Base-by-base conservation (phyloP, 2,797 vertebrate genomes). In the Phaenicophaeus curvirostris region DNA sequence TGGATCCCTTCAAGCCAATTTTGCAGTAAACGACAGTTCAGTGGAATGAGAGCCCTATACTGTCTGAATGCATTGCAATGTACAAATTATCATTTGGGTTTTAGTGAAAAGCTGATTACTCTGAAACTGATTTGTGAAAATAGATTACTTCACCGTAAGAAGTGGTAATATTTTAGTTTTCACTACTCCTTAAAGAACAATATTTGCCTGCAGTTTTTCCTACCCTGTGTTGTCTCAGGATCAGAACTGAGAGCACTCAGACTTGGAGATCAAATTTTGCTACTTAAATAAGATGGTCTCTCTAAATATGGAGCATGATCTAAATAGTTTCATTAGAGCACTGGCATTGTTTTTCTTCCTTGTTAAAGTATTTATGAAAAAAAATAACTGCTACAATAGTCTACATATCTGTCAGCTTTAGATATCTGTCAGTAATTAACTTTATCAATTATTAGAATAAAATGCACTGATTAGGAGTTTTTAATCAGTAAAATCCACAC, bases 401-500 rank as follows among this genome's bases (percentile, higher is more conserved):
- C 83, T 66, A 85, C 35, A 62, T 61, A 83, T 42, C 65, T 62
- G 62, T 58, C 74, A 76, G 59, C 35, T 94, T 91, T 76, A 93
- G 31, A 55, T 68, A 74, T 66, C 69, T 68, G 81, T 85, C 90
- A 94, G 75, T 68, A 87, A 92, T 89, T 66, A 78, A 80, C n/a
- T 92, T 65, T 67, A 53, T 61, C 16, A 75, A 13, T 95, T 94
- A 97, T 95, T 97, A 97, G 96, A 92, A 91, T 80, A 83, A 96
- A 96, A 85, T 85, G 90, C 89, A 95, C 91, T 42, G 87, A 95
- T 96, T 97, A 97, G 96, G 88, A 87, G 73, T 90, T 81, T 96
- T 95, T 94, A 94, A 96, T 96, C 92, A 89, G 66, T 75, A 96
- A 94, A 94, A 80, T 96, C 23, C 95, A 96, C 95, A 92, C 94